Base-by-base conservation (phyloP, 2,888 invertebrate species). In the Drosophila kanekoi region DNA sequence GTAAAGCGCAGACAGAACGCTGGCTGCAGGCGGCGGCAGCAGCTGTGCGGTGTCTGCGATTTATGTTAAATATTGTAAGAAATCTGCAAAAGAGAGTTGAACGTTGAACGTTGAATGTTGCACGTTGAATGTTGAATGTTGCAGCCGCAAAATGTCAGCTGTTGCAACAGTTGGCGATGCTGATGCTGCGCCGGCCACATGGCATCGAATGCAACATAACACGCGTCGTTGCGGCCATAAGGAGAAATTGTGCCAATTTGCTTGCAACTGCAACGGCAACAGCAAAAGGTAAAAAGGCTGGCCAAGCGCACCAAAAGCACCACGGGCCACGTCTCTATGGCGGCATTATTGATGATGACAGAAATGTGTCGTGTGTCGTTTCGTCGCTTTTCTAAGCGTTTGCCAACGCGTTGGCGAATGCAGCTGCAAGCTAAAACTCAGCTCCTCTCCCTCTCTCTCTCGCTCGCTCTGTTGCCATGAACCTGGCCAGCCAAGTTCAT, bases 281-380 rank as follows among this genome's bases (percentile, higher is more conserved):
- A 66, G 64, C 72, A 57, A 45, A 68, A 62, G 69, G 61, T 61
- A 60, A 56, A 57, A 83, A 69, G 57, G 59, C 65, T 57, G 44
- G 37, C 58, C 49, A 51, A 54, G 48, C 38, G 49, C 68, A 65
- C 48, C 66, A 47, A 58, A 66, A 77, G 62, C 52, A 40, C 32
- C 32, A 28, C 40, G 16, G 40, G 28, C 32, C 10, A 41, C 33
- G 23, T 47, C 70, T 71, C 62, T 71, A 72, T 72, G 80, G 72
- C 89, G 89, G 89, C 80, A 79, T 89, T 89, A 89, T 88, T 89
- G 90, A 88, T 89, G 82, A 82, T 89, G 88, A 87, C 87, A 88
- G 82, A 89, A 87, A 89, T 87, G 78, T 89, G 90, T 87, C 84
- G 77, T 76, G 43, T 52, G 54, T 68, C 49, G 60, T 52, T 76